Evolutionary conservation across 2,888 invertebrate genomes (phyloP), one percentile per base, ranked within the genome.

Genomic region (Platypus cylindrus): DNA sequence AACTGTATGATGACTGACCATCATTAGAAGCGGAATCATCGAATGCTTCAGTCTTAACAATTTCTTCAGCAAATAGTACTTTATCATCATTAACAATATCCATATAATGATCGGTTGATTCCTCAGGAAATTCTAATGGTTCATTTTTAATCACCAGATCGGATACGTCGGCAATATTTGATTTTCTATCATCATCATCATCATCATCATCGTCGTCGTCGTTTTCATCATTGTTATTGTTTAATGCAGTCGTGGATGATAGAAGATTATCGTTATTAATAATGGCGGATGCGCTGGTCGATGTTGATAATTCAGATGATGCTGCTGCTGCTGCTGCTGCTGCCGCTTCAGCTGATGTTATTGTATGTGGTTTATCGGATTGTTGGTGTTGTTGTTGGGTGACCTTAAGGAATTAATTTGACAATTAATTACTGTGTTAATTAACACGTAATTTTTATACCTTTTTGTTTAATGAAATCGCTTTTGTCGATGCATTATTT

Each of bases 41-140:
- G 24, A 36, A 40, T 12, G 17, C 23, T 54, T 79, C 80, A 0
- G 75, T 68, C 55, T 80, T 79, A 24, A 79, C 76, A 44, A 67
- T 73, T 63, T 78, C 75, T 51, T 78, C 77, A 1, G 73, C 67
- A 47, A 73, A 72, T 48, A 75, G 72, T 46, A 76, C 68, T 0
- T 73, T 71, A 34, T 75, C 74, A n/a, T 73, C 73, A n/a, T n/a
- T n/a, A 1, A 74, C 64, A 35, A 59, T 41, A 39, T 59, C 56
- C 48, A 59, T 57, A 46, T 74, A 73, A 37, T 73, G 67, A 41
- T 75, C 70, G 23, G 68, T 67, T 82, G 84, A 85, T 47, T 83
- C 81, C 41, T 75, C 70, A 22, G 68, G 67, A 82, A 84, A 85
- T 47, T 83, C 81, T 7, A 73, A 62, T 3, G 78, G 78, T 50